Evolutionary conservation across 2,113 vertebrate species (phyloP).

Genomic region (Eupsittula cactorum): DNA sequence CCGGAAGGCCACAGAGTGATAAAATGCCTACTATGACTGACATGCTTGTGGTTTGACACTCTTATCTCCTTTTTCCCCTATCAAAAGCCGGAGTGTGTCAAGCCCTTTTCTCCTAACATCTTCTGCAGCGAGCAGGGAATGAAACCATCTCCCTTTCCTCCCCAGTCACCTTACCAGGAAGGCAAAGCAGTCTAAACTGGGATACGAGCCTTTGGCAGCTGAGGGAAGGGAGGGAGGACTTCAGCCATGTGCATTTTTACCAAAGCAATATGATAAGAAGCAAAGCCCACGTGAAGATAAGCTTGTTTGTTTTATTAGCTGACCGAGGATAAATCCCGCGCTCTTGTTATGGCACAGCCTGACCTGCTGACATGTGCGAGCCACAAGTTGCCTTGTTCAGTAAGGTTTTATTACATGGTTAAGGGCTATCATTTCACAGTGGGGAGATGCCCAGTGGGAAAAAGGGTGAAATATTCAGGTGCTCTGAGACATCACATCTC

Average conservation of each 20-base stretch:
- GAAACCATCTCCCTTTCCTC: background rate
- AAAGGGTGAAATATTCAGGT: background rate
- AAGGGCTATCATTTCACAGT: background rate
- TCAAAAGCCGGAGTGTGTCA: background rate
- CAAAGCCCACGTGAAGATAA: accelerated
- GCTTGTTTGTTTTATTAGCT: background rate
- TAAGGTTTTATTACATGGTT: background rate
- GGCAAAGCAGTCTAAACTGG: background rate
- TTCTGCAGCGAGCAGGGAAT: background rate
- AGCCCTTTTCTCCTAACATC: background rate
- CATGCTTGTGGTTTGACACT: background rate
- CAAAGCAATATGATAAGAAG: background rate
- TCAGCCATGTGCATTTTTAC: background rate
- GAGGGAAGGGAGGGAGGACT: background rate
- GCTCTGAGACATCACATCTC: background rate
- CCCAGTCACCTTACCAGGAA: background rate
- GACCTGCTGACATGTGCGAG: background rate
- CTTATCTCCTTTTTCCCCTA: background rate
- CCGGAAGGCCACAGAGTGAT: background rate
- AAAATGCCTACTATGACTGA: background rate
- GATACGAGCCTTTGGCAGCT: background rate
- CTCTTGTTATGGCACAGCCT: background rate
- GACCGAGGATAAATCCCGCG: background rate
- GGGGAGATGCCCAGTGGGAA: background rate
- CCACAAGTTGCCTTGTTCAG: background rate